Percentiles rank a stretch among this genome's conserved stretches.
phyloP scores from a whole-genome alignment of 1,140 invertebrate species.

The Lutraria rhynchaena region DNA sequence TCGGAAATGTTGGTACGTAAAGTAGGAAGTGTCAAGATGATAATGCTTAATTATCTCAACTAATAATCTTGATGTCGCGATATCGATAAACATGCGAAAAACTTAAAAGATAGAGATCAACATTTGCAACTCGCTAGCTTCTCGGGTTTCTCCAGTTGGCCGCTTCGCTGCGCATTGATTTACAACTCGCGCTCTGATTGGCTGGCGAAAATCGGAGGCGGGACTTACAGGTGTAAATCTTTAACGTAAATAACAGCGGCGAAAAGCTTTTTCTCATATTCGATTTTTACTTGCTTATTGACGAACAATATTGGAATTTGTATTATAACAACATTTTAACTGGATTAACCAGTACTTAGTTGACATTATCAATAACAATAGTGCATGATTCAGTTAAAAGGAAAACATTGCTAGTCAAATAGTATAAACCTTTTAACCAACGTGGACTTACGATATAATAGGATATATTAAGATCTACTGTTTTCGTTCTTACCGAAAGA shows the following conservation, averaged over 20 bases:
- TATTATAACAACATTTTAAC: slow-evolving; percentile 54
- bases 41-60: slow-evolving; percentile 39
- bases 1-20: slow-evolving; percentile 3
- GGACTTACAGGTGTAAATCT: slow-evolving; percentile 14
- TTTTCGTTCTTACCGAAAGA: slow-evolving; percentile 39
- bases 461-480: slow-evolving; percentile 51
- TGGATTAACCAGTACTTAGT: slow-evolving; percentile 57
- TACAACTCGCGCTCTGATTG: slow-evolving; percentile 38
- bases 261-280: slow-evolving; percentile 16
- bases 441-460: slow-evolving; percentile 55
- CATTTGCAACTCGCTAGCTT: slow-evolving; percentile 38
- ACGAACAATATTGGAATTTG: slow-evolving; percentile 54
- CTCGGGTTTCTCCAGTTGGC: slow-evolving; percentile 48
- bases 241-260: slow-evolving; percentile 52
- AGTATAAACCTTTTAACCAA: slow-evolving; percentile 36
- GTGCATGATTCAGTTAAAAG: slow-evolving; percentile 24
- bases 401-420: slow-evolving; percentile 19
- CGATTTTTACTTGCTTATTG: slow-evolving; percentile 19
- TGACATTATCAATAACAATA: slow-evolving; percentile 39
- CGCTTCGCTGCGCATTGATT: slow-evolving; percentile 23
- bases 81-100: slow-evolving; percentile 39
- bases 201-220: background rate
- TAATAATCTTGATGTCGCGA: slow-evolving; percentile 39
- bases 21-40: slow-evolving; percentile 57
- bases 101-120: background rate